Base-by-base conservation (phyloP, 2,113 vertebrate genomes). In the Xyrauchen texanus region DNA sequence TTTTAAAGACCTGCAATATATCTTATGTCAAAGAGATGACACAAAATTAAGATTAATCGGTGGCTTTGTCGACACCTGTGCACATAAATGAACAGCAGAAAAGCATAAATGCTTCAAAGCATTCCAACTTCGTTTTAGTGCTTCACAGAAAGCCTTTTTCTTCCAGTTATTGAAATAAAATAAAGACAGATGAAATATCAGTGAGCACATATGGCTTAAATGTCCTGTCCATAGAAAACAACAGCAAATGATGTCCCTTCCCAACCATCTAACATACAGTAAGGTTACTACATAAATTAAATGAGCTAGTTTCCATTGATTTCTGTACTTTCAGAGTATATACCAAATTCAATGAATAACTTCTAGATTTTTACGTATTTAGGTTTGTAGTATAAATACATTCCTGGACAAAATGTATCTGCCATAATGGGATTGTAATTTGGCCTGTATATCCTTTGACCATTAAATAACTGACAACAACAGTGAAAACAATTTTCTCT, bases 31-130 rank as follows among this genome's bases (percentile, higher is more conserved):
- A 81, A 81, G 15, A 34, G 8, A 42, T 7, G 7, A 55, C 12
- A 49, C 57, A 5, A 7, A 67, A 52, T 68, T 21, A 76, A 69
- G 60, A 69, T 55, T 46, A 76, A 75, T 63, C 15, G 4, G 34
- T 65, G 61, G 47, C 49, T 76, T 65, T 65, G 21, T 65, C 4
- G 11, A 63, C 60, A 75, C 60, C 72, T 75, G 60, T 42, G 21
- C 16, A 8, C 11, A 63, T 62, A 62, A 61, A 73, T 44, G 57
- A 73, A 62, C 57, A 16, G 70, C 70, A 73, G 71, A 73, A 15
- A 62, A 11, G 45, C 44, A 73, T 75, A 75, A 81, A 76, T 69
- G 55, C 62, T 70, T 62, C 66, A 77, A 76, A 77, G 47, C 68
- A 72, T 82, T 67, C 68, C 47, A 57, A 10, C 21, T 53, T 58